These are phyloP conservation scores for Trididemnum miniatum DNA, from an alignment of 23 tunicate genomes.

Conservation along the genomic window DNA sequence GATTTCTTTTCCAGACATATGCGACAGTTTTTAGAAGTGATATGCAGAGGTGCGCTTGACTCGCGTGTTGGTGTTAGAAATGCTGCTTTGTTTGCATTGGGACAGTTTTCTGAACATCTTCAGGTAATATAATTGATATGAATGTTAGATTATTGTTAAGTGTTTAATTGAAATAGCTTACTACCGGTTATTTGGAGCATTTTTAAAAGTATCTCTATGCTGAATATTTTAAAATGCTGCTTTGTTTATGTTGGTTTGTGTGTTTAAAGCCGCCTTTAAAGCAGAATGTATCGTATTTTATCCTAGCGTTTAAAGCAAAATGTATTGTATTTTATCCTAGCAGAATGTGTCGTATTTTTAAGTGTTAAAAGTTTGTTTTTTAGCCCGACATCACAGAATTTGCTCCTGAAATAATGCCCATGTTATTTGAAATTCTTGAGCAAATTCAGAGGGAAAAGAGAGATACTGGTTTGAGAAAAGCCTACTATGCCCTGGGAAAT, in stretches of 20 bases:
- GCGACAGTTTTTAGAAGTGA: slow-evolving; percentile 61
- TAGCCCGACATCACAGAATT: slow-evolving; percentile 71
- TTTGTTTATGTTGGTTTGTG: too few relatives aligned
- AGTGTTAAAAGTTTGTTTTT: too few relatives aligned
- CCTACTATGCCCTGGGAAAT: slow-evolving; percentile 86
- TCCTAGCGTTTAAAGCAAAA: too few relatives aligned
- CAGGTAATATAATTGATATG: slow-evolving; percentile 38
- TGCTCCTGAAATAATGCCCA: slow-evolving; percentile 79
- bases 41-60: slow-evolving; percentile 58
- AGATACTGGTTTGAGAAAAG: slow-evolving; percentile 62
- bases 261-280: too few relatives aligned
- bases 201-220: too few relatives aligned
- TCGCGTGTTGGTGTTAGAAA: slow-evolving; percentile 48
- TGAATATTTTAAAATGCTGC: too few relatives aligned
- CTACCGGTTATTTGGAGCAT: too few relatives aligned
- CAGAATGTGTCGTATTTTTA: too few relatives aligned
- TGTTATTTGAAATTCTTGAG: slow-evolving; percentile 65
- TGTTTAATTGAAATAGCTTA: too few relatives aligned
- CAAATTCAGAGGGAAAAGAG: slow-evolving; percentile 35
- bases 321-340: too few relatives aligned
- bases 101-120: slow-evolving; percentile 87
- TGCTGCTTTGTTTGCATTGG: slow-evolving; percentile 92
- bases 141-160: too few relatives aligned
- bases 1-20: slow-evolving; percentile 79
- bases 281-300: too few relatives aligned